Conservation (phyloP, 1,140 invertebrate genomes). For the Alviniconcha marisindica region DNA sequence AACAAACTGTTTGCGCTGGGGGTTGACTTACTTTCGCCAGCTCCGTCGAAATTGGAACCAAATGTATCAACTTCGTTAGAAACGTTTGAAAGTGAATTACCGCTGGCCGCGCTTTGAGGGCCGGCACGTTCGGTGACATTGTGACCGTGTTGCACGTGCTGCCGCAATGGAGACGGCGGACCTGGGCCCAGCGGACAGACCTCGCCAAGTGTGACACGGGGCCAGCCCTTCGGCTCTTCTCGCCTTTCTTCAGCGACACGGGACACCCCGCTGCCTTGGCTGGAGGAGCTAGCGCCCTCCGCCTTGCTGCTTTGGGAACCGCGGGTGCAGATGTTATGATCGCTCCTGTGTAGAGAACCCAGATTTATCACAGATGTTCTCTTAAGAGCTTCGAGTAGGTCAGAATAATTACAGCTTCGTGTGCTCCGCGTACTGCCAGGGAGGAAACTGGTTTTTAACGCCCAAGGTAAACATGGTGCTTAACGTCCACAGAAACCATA, state of each 20-base stretch:
- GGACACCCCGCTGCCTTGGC: too few species aligned
- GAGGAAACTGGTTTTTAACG: too few species aligned
- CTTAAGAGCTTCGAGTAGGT: too few species aligned
- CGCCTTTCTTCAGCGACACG: not conserved
- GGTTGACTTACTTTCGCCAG: constrained; percentile 30
- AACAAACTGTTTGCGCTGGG: constrained; percentile 33
- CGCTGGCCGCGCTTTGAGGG: constrained; percentile 14
- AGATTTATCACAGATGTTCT: too few species aligned
- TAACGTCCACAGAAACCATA: too few species aligned
- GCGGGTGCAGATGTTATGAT: too few species aligned
- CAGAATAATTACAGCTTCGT: too few species aligned
- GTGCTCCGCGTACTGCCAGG: too few species aligned
- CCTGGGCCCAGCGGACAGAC: not conserved
- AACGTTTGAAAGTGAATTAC: constrained; percentile 43
- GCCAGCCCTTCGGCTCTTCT: not conserved
- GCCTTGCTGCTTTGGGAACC: too few species aligned
- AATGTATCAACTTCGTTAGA: constrained; percentile 44
- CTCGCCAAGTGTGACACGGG: not conserved
- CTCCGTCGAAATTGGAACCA: constrained; percentile 19
- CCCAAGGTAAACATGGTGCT: too few species aligned
- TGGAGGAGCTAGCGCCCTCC: too few species aligned
- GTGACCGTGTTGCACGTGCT: constrained; percentile 29
- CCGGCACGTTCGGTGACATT: constrained; percentile 33
- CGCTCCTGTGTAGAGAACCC: too few species aligned
- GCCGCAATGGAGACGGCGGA: not conserved